Evolutionary conservation across 2,113 vertebrate genomes (phyloP).

Genomic region (Nothobranchius furzeri): DNA sequence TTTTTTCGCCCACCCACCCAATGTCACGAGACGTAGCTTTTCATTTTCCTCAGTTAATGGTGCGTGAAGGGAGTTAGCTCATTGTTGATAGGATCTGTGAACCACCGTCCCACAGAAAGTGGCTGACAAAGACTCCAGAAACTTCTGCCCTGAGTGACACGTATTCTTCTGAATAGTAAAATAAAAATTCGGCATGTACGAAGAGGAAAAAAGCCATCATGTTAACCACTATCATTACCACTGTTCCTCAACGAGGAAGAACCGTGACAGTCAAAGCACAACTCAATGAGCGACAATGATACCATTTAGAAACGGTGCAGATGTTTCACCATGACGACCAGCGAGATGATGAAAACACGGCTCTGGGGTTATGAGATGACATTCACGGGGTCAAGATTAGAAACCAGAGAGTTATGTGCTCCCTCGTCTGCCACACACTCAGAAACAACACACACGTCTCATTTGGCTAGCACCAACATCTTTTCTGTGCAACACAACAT

Average conservation of each 20-base stretch:
- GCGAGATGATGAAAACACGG: slow-evolving; percentile 66
- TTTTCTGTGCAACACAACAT: neutral
- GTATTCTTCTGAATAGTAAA: slow-evolving; percentile 20
- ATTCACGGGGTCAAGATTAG: slow-evolving; percentile 59
- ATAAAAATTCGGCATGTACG: slow-evolving; percentile 23
- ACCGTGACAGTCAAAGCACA: slow-evolving; percentile 38
- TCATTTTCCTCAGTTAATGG: slow-evolving; percentile 71
- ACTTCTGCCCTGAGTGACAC: slow-evolving; percentile 53
- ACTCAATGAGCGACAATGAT: slow-evolving; percentile 69
- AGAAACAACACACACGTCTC: neutral
- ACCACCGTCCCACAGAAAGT: slow-evolving; percentile 39
- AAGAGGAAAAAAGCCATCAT: slow-evolving; percentile 29
- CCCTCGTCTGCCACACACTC: slow-evolving; percentile 14
- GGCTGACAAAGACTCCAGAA: slow-evolving; percentile 57
- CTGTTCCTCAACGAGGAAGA: slow-evolving; percentile 34
- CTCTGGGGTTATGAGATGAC: slow-evolving; percentile 50
- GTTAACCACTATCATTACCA: slow-evolving; percentile 39
- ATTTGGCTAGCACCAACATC: neutral
- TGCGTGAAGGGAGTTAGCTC: slow-evolving; percentile 66
- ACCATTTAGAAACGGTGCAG: slow-evolving; percentile 75
- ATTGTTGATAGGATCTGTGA: slow-evolving; percentile 52
- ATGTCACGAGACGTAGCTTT: slow-evolving; percentile 24
- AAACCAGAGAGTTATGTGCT: slow-evolving; percentile 38
- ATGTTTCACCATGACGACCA: slow-evolving; percentile 79
- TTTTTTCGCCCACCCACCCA: slow-evolving; percentile 12